Percentiles rank a stretch among this genome's conserved stretches.
Conservation (phyloP, 2,797 vertebrate species). For the Malacoctenus gilli region DNA sequence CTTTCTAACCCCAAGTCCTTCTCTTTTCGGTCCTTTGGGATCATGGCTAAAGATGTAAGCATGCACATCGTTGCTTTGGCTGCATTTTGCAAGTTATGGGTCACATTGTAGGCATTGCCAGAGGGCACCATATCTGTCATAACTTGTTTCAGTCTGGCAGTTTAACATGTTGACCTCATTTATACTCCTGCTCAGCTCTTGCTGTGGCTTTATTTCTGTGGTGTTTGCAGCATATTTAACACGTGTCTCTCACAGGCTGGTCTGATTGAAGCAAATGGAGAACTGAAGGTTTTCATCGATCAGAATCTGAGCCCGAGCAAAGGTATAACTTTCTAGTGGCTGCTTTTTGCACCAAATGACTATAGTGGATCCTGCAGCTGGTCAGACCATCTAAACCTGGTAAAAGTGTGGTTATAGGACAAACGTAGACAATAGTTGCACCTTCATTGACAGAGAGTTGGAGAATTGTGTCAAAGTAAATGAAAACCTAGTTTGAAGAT, state of each 20-base stretch:
- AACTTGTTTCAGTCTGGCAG: not conserved
- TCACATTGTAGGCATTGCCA: too few relatives aligned
- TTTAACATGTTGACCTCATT: not conserved
- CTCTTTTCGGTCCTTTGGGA: slow-evolving; percentile 79
- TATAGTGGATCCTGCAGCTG: too few relatives aligned
- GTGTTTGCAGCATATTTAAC: not conserved
- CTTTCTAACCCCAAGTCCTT: slow-evolving; percentile 67
- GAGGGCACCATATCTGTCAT: not conserved
- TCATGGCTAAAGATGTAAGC: slow-evolving; percentile 89
- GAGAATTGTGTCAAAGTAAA: too few relatives aligned
- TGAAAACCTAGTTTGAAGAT: too few relatives aligned
- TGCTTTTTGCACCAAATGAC: too few relatives aligned
- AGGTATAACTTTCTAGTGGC: slow-evolving; percentile 80
- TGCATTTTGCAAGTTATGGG: slow-evolving; percentile 1
- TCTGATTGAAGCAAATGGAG: slow-evolving; percentile 99
- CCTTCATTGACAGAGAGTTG: too few relatives aligned
- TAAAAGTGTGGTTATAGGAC: too few relatives aligned
- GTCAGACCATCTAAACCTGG: too few relatives aligned
- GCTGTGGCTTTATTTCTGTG: not conserved
- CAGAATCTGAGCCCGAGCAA: slow-evolving; percentile 99
- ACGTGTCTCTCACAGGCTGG: slow-evolving; percentile 84
- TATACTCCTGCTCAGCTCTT: not conserved
- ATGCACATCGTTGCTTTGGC: not conserved
- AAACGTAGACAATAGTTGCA: too few relatives aligned
- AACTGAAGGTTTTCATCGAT: slow-evolving; percentile 99